Base-by-base conservation (phyloP, 2,797 vertebrate species). In the Telmatherina bonti region DNA sequence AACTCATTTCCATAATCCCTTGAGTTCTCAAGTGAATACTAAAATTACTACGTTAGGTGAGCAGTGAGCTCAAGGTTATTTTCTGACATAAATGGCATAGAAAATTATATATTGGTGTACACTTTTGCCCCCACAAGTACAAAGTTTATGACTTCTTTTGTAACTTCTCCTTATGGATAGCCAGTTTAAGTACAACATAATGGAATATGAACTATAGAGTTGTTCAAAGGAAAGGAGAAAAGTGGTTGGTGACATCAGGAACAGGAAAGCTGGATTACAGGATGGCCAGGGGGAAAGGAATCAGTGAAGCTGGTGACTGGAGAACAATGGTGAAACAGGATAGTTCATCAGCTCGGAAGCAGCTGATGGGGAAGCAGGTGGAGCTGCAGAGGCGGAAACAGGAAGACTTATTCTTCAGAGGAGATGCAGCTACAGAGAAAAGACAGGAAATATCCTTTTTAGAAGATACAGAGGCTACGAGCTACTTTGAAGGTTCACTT, bases 281-380 rank as follows among this genome's bases (percentile, higher is more conserved):
- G 71, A 85, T 43, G 69, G 61, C 27, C 80, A 76, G 76, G 59
- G 74, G 84, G 55, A 22, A 15, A 31, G 81, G 63, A 86, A 86
- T 75, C 33, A 65, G 66, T 57, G 51, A 41, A 33, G 54, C 61
- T 73, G 31, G 13, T 55, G 74, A 65, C 30, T 54, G 70, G 49
- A 69, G 78, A 88, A 91, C 90, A 91, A 91, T 90, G 68, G 70
- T 52, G 72, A 33, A 83, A 84, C 87, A 67, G 85, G 78, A 86
- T 70, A 74, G 81, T 43, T 73, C 36, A 54, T 74, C 47, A 51
- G 59, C 15, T 7, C 67, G 83, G 85, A 87, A 89, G 62, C 84
- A 87, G 76, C 80, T 78, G 72, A 85, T 72, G 31, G 79, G 82
- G 82, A 86, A 86, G 64, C 70, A 72, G 62, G 61, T 71, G 81